Conservation (phyloP, 1,140 invertebrate species). For the Rhynchophorus ferrugineus region DNA sequence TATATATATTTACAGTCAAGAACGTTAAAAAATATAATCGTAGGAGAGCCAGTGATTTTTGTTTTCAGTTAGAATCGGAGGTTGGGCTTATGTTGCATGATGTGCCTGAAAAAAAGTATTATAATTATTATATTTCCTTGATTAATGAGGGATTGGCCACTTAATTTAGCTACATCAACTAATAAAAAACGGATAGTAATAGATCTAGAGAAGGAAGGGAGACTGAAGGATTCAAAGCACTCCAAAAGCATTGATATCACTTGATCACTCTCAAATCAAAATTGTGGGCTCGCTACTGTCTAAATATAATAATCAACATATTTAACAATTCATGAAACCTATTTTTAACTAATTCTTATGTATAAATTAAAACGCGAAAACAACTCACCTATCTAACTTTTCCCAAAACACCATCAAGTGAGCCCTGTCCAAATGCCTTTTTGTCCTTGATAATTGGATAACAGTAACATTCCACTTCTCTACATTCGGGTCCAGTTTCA, state of each 20-base stretch:
- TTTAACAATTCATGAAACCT: too few relatives aligned
- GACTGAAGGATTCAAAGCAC: neutral
- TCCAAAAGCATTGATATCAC: neutral
- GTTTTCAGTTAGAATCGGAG: slow-evolving; percentile 81
- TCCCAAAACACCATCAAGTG: slow-evolving; percentile 96
- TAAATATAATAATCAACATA: neutral
- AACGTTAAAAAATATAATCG: too few relatives aligned
- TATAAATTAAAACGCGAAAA: neutral
- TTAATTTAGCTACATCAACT: too few relatives aligned
- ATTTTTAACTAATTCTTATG: too few relatives aligned
- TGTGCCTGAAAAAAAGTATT: slow-evolving; percentile 62
- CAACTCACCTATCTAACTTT: slow-evolving; percentile 80
- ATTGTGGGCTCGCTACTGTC: neutral
- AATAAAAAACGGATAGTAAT: too few relatives aligned
- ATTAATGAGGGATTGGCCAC: too few relatives aligned
- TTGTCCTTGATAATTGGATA: slow-evolving; percentile 83
- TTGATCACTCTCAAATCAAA: neutral
- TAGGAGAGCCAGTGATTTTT: too few relatives aligned
- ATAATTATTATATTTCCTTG: too few relatives aligned
- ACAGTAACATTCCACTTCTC: slow-evolving; percentile 93
- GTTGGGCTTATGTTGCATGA: slow-evolving; percentile 88
- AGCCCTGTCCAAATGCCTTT: slow-evolving; percentile 93
- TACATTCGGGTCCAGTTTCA: slow-evolving; percentile 90
- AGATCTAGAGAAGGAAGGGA: neutral
- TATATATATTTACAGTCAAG: too few relatives aligned